A percentile compares a stretch with the other conserved stretches of the same genome.
These are phyloP conservation scores for Pseudopleuronectes americanus DNA, from an alignment of 2,797 vertebrate species.

Conservation along the genomic window DNA sequence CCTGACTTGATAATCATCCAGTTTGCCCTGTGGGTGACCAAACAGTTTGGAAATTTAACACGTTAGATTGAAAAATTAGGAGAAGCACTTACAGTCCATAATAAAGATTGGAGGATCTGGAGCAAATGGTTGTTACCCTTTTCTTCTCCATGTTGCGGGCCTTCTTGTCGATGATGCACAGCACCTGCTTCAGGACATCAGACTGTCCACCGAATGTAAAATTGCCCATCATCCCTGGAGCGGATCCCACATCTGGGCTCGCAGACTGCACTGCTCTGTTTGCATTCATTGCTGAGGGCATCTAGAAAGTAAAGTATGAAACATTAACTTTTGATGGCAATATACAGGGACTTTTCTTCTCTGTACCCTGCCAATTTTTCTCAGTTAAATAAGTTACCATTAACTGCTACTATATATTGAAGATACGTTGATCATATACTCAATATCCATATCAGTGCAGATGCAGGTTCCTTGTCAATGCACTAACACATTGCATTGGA, in stretches of 20 bases:
- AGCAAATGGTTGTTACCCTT: constrained; percentile 84
- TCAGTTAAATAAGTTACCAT: not conserved
- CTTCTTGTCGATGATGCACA: constrained; percentile 95
- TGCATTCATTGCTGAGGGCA: constrained; percentile 96
- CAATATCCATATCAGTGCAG: not conserved
- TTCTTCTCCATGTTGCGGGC: constrained; percentile 97
- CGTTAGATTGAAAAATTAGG: not conserved
- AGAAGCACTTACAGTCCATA: not conserved
- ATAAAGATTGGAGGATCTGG: not conserved
- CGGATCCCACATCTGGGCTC: constrained; percentile 88
- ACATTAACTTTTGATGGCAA: not conserved
- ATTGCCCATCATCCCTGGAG: constrained; percentile 80
- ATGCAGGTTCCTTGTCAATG: not conserved
- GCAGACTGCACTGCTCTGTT: constrained; percentile 88
- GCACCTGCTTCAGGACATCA: constrained; percentile 95
- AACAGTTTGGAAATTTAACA: not conserved
- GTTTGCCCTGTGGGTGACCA: constrained; percentile 86
- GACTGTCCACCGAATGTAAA: constrained; percentile 80
- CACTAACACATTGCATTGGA: no score
- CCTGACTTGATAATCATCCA: constrained; percentile 96
- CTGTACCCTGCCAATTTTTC: not conserved
- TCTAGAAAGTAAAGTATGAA: constrained; percentile 71
- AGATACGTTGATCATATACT: not conserved
- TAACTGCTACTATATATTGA: not conserved
- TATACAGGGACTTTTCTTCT: not conserved